Evolutionary conservation across 2,888 invertebrate species (phyloP).

Genomic region (Eupithecia tripunctaria): DNA sequence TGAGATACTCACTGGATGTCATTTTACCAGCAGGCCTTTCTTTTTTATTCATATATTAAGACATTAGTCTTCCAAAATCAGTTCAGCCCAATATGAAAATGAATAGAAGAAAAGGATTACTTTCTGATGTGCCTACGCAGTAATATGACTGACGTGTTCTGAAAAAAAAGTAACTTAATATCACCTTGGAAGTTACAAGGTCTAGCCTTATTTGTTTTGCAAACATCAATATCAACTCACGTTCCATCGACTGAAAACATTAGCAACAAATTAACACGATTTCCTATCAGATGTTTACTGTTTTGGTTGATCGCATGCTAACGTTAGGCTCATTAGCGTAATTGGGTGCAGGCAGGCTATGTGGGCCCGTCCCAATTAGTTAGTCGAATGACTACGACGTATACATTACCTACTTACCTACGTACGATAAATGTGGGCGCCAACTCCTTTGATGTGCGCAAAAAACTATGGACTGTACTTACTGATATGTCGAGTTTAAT

Average conservation of each 20-base stretch:
- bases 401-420: not conserved
- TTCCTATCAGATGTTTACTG: slow-evolving; percentile 17
- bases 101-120: not conserved
- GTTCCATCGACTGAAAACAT: not conserved
- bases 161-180: not conserved
- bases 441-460: slow-evolving; percentile 4
- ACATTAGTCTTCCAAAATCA: not conserved
- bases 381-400: slow-evolving; percentile 12
- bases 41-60: not conserved
- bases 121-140: not conserved
- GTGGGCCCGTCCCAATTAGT: slow-evolving; percentile 21
- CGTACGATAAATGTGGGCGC: not conserved
- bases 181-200: not conserved
- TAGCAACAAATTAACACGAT: slow-evolving; percentile 6
- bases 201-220: not conserved
- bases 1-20: no score
- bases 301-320: slow-evolving; percentile 23
- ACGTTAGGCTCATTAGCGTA: slow-evolving; percentile 25
- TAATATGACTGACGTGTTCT: not conserved
- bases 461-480: not conserved
- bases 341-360: slow-evolving; percentile 24
- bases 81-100: not conserved
- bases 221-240: not conserved
- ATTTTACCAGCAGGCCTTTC: no score
- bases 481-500: slow-evolving; percentile 3